Percentiles rank a stretch among this genome's conserved stretches.
Conservation (phyloP, 2,113 vertebrate genomes). For the Callospermophilus lateralis region DNA sequence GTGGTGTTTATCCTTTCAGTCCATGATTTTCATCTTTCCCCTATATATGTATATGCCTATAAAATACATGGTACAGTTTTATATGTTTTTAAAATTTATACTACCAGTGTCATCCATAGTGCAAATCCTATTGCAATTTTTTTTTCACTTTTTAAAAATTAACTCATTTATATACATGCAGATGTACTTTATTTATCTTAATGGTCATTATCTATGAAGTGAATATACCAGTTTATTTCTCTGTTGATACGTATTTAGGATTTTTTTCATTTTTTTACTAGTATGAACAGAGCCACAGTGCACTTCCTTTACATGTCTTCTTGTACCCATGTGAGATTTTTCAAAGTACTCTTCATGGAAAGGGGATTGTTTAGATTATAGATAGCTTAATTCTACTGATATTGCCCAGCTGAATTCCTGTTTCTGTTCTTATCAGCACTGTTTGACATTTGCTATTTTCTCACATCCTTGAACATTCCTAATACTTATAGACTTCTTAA, state of each 20-base stretch:
- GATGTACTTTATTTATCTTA: not conserved
- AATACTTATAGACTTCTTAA: constrained; percentile 15
- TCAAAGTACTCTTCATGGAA: not conserved
- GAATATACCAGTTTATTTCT: not conserved
- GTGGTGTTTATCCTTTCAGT: not conserved
- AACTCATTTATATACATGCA: not conserved
- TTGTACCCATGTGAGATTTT: not conserved
- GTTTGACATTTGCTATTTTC: not conserved
- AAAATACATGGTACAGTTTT: not conserved
- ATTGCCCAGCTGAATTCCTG: not conserved
- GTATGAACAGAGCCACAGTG: not conserved
- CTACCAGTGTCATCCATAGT: not conserved
- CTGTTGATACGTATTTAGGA: not conserved
- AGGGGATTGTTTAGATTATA: not conserved
- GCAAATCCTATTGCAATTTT: not conserved
- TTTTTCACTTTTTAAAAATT: constrained; percentile 27
- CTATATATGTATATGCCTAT: not conserved
- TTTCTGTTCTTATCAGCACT: not conserved
- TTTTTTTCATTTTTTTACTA: not conserved
- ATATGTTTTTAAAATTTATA: constrained; percentile 5
- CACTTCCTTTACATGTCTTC: not conserved
- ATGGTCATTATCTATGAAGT: not conserved
- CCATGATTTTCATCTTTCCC: not conserved
- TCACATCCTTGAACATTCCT: not conserved
- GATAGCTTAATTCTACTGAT: not conserved